Base-by-base conservation (phyloP, 2,888 invertebrate species). In the Leucophenga montana region DNA sequence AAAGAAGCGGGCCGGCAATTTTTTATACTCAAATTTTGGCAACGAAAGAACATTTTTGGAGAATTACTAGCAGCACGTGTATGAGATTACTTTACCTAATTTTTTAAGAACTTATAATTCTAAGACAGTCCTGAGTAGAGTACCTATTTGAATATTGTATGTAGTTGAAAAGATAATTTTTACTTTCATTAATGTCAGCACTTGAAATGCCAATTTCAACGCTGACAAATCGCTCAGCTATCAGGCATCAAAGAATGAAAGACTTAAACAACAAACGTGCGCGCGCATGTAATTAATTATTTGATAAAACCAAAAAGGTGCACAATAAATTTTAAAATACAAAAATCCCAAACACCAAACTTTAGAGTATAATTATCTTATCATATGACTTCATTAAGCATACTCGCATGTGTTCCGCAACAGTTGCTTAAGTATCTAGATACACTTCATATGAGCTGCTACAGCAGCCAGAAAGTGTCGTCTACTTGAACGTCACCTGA, bases 341-440 rank as follows among this genome's bases (percentile, higher is more conserved):
- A 27, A 8, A 57, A 13, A 31, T 22, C 9, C 13, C 20, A 27
- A 22, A 27, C 2, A n/a, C n/a, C n/a, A 56, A 22, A 57, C 13
- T 22, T 22, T 18, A 57, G 1, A 31, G 22, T 9, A 11, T 14
- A 57, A 77, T 78, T 78, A 78, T 78, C 77, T 79, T 77, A 79
- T 78, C 79, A 67, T 73, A 76, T 69, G 79, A 78, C 77, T 77
- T 78, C 79, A 78, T 79, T 78, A 78, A 76, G 77, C 73, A 70
- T 69, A 73, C 77, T 75, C 77, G 72, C 67, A 72, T 70, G 71
- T 72, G 72, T 73, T 22, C 64, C 67, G 62, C 50, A 67, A 73
- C 44, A 57, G 53, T 39, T 39, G 39, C 4, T 8, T 11, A 39
- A 39, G 39, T 39, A 39, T 39, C 39, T 39, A 39, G 39, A 39